A percentile compares a stretch with the other conserved stretches of the same genome.
phyloP scores from a whole-genome alignment of 2,113 vertebrate species.

The Tonatia bakeri region DNA sequence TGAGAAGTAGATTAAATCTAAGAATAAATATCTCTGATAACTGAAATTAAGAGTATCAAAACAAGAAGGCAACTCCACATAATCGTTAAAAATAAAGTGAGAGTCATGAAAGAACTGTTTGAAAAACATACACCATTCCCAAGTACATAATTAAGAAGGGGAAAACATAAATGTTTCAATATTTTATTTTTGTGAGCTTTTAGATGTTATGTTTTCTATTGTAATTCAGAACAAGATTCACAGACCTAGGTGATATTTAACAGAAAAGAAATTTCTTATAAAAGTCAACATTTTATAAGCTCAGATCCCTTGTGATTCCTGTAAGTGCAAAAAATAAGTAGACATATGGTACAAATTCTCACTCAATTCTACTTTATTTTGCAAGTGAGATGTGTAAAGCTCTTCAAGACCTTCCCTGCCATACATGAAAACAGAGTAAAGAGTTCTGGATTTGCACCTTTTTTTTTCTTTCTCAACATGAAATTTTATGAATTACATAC shows the following conservation, averaged over 20 bases:
- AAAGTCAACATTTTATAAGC: conserved; percentile 50
- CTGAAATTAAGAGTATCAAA: background rate
- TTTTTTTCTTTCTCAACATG: conserved; percentile 10
- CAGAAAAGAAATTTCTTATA: conserved; percentile 25
- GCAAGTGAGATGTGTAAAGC: conserved; percentile 67
- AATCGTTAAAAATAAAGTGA: conserved; percentile 10
- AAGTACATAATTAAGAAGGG: background rate
- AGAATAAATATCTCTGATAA: background rate
- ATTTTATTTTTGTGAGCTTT: conserved; percentile 34
- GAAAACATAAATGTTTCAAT: background rate
- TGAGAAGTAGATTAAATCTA: background rate
- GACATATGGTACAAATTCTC: conserved; percentile 71
- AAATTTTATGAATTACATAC: conserved; percentile 67
- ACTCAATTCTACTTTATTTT: conserved; percentile 64
- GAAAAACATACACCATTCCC: background rate
- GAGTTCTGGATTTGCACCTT: conserved; percentile 61
- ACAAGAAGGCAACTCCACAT: background rate
- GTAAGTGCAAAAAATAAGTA: conserved; percentile 60
- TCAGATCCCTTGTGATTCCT: conserved; percentile 42
- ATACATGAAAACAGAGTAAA: conserved; percentile 66
- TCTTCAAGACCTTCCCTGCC: conserved; percentile 58
- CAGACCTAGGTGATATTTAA: conserved; percentile 21
- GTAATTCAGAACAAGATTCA: background rate
- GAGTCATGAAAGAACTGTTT: background rate
- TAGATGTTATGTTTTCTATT: background rate